Base-by-base conservation (phyloP, 2,888 invertebrate genomes). In the Cheilosia impressa region DNA sequence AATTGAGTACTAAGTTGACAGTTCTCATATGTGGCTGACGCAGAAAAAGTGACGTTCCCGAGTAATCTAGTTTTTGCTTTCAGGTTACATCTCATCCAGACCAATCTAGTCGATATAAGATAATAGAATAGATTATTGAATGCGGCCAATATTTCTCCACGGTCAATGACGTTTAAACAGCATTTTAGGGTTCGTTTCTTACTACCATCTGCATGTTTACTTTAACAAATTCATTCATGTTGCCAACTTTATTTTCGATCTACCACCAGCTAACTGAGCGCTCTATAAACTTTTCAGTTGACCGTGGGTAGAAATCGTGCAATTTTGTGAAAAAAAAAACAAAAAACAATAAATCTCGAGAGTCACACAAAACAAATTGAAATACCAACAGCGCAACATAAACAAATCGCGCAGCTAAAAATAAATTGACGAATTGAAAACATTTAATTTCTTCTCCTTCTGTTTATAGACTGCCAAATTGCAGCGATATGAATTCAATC, bases 401-500 rank as follows among this genome's bases (percentile, higher is more conserved):
- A 73, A 79, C 53, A 50, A 38, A 38, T 13, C 13, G 13, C 5
- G 10, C 13, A 52, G 17, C 60, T 63, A 73, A 63, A 73, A 63
- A 69, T 63, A 79, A 43, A n/a, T 63, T 65, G 22, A 72, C 13
- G 4, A 65, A 75, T 27, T n/a, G 10, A 41, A 53, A 50, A 15
- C 27, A 55, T 41, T 53, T 15, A 43, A 38, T 22, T 24, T 22
- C 1, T 68, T 19, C 53, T 10, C 7, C 45, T 43, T 55, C 13
- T 78, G 69, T 41, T 9, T 31, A 31, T 45, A 79, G 79, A 69
- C 57, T 55, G 50, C 38, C 27, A 50, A 52, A 19, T 41, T 53
- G 69, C n/a, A 13, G 69, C 43, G 87, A 17, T 24, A 88, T 88
- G 88, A 87, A 87, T 53, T 75, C 78, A n/a, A 76, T 80, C 52